Percentiles rank a stretch among this genome's conserved stretches.
Evolutionary conservation across 2,113 vertebrate species (phyloP).

Genomic region (Poecile atricapillus): DNA sequence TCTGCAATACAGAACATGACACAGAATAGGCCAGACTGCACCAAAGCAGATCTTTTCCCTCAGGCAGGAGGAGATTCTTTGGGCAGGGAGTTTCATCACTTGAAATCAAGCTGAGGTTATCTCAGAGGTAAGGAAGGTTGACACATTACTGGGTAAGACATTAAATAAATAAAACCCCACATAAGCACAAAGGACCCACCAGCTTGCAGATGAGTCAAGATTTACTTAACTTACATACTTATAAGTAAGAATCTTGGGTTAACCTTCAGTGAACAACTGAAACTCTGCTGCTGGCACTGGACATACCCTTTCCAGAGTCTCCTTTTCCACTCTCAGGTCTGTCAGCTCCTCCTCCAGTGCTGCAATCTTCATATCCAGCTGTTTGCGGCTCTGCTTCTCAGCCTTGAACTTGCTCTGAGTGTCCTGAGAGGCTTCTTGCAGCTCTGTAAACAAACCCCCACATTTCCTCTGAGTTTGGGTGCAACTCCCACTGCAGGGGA

Average conservation of each 20-base stretch:
- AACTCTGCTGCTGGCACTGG: not conserved
- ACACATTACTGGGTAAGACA: not conserved
- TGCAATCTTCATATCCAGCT: slow-evolving; percentile 79
- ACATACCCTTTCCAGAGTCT: slow-evolving; percentile 82
- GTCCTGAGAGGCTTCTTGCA: slow-evolving; percentile 79
- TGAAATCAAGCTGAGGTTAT: not conserved
- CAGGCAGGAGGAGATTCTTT: not conserved
- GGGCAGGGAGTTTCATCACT: not conserved
- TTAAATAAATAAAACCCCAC: not conserved
- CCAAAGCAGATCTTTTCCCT: not conserved
- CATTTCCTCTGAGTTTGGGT: not conserved
- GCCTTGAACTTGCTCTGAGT: slow-evolving; percentile 74
- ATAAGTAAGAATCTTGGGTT: not conserved
- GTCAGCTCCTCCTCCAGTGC: slow-evolving; percentile 85
- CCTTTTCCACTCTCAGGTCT: slow-evolving; percentile 84
- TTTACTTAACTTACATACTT: not conserved
- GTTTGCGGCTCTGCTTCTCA: slow-evolving; percentile 88
- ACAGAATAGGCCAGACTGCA: not conserved
- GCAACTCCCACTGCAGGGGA: not conserved
- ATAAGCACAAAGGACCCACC: not conserved
- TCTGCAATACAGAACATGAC: slow-evolving; percentile 64
- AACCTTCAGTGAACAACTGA: not conserved
- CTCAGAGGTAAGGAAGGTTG: not conserved
- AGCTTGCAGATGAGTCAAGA: not conserved
- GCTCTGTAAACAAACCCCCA: slow-evolving; percentile 69